A percentile compares a stretch with the other conserved stretches of the same genome.
These are phyloP conservation scores for Ptychochromis oligacanthus DNA, from an alignment of 2,113 vertebrate species.

Conservation along the genomic window DNA sequence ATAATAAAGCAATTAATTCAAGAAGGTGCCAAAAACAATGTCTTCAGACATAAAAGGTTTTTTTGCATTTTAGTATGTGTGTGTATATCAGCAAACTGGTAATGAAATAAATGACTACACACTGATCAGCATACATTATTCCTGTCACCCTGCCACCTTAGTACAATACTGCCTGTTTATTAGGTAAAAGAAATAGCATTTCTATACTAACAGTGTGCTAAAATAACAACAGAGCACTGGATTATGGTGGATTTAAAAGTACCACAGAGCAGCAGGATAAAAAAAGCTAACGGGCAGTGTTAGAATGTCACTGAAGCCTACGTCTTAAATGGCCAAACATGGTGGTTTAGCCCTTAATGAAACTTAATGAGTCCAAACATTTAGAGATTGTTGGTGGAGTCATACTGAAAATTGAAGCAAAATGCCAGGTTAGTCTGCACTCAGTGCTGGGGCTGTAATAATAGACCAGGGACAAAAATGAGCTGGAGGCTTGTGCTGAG, in stretches of 20 bases:
- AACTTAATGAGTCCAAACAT: not conserved
- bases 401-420: rapidly evolving
- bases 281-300: not conserved
- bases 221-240: not conserved
- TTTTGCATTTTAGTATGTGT: too few relatives aligned
- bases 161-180: not conserved
- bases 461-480: not conserved
- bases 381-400: not conserved
- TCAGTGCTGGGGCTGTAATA: not conserved
- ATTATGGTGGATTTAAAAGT: not conserved
- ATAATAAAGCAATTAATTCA: not conserved
- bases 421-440: not conserved
- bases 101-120: not conserved
- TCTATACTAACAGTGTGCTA: not conserved
- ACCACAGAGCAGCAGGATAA: not conserved
- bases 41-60: not conserved
- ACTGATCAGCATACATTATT: not conserved
- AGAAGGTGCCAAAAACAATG: not conserved
- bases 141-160: not conserved
- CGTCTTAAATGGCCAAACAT: not conserved
- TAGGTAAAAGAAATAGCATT: not conserved
- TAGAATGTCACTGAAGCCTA: not conserved
- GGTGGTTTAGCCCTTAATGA: not conserved
- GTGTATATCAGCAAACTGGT: not conserved
- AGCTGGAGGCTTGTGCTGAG: not conserved